These are phyloP conservation scores for Oncorhynchus mykiss DNA, from an alignment of 2,113 vertebrate species.

Conservation along the genomic window DNA sequence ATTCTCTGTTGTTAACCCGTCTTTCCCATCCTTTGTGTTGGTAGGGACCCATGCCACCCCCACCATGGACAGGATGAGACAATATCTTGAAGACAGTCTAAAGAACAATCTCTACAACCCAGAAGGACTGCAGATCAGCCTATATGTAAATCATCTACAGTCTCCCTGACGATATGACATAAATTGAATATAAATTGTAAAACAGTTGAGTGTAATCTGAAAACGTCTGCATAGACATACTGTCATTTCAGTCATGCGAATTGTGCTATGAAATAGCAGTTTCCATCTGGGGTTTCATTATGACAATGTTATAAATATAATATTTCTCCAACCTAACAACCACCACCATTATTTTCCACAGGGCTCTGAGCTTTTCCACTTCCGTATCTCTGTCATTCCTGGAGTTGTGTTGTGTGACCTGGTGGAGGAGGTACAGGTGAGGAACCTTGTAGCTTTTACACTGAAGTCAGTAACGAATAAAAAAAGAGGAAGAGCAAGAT, in stretches of 20 bases:
- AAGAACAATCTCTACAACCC: conserved; percentile 15
- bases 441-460: background rate
- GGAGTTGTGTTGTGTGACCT: conserved; percentile 26
- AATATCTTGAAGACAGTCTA: background rate
- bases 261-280: too few species aligned
- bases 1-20: background rate
- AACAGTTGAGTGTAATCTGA: background rate
- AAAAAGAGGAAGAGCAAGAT: too few species aligned
- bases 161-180: too few species aligned
- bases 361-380: conserved; percentile 24
- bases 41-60: conserved; percentile 8
- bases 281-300: too few species aligned
- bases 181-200: too few species aligned
- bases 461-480: too few species aligned
- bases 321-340: background rate
- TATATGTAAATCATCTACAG: conserved; percentile 5
- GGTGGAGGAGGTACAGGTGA: conserved; percentile 16
- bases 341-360: background rate
- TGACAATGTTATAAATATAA: background rate
- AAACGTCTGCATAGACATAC: background rate
- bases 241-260: background rate
- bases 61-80: conserved; percentile 9
- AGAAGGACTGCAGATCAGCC: conserved; percentile 24
- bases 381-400: conserved; percentile 16
- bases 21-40: background rate